Conservation (phyloP, 2,797 vertebrate species). For the Gallinago nigripennis region DNA sequence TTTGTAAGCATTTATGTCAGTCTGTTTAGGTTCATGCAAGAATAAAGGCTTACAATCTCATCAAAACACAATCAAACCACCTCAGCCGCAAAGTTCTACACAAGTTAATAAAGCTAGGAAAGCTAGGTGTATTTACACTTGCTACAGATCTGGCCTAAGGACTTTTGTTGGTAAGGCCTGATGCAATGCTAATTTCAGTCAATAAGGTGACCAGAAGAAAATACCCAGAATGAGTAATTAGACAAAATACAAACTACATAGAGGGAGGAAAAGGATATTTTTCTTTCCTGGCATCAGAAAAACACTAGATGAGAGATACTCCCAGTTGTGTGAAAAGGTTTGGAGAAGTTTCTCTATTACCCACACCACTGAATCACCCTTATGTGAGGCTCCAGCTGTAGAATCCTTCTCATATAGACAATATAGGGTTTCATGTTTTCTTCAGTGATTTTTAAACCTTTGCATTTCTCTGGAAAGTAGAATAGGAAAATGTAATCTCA, state of each 20-base stretch:
- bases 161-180: neutral
- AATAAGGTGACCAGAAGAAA: neutral
- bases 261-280: neutral
- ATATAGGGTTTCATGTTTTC: neutral
- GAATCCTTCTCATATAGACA: neutral
- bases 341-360: slow-evolving; percentile 15
- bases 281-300: neutral
- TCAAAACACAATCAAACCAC: neutral
- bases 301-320: neutral
- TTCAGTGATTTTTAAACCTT: neutral
- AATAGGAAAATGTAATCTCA: neutral
- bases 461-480: neutral
- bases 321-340: neutral
- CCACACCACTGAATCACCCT: neutral
- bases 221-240: neutral
- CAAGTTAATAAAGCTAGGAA: neutral
- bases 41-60: neutral
- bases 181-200: neutral
- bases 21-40: neutral
- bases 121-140: neutral
- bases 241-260: neutral
- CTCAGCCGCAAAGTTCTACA: neutral
- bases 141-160: neutral
- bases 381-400: neutral
- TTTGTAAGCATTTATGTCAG: neutral